phyloP scores from a whole-genome alignment of 2,797 vertebrate species.

The Hirundo rustica region DNA sequence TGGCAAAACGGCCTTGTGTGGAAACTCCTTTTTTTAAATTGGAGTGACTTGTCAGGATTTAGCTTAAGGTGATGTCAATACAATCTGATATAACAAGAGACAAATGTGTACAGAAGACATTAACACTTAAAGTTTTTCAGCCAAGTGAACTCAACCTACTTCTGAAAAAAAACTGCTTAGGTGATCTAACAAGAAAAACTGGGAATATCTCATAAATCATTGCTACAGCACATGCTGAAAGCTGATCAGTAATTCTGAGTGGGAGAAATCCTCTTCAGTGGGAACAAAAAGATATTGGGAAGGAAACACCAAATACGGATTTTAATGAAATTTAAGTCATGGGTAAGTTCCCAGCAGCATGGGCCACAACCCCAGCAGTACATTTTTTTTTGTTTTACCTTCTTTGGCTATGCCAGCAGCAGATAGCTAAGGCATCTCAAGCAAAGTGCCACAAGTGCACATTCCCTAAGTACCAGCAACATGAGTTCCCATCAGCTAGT shows the following conservation, averaged over 20 bases:
- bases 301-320: rapidly evolving
- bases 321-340: not conserved
- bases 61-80: not conserved
- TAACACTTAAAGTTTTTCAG: not conserved
- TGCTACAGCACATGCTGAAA: not conserved
- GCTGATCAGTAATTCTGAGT: not conserved
- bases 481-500: rapidly evolving
- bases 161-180: not conserved
- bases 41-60: not conserved
- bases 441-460: not conserved
- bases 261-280: not conserved
- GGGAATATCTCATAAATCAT: not conserved
- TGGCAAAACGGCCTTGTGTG: not conserved
- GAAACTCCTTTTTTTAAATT: not conserved
- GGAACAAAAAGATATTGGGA: not conserved
- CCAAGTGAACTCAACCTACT: not conserved
- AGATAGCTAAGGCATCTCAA: not conserved
- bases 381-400: not conserved
- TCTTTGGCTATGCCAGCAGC: not conserved
- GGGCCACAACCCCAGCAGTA: not conserved
- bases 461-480: rapidly evolving
- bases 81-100: not conserved
- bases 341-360: not conserved
- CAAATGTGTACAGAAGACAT: not conserved
- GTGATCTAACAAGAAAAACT: not conserved